phyloP scores from a whole-genome alignment of 2,113 vertebrate species.

The Rana temporaria region DNA sequence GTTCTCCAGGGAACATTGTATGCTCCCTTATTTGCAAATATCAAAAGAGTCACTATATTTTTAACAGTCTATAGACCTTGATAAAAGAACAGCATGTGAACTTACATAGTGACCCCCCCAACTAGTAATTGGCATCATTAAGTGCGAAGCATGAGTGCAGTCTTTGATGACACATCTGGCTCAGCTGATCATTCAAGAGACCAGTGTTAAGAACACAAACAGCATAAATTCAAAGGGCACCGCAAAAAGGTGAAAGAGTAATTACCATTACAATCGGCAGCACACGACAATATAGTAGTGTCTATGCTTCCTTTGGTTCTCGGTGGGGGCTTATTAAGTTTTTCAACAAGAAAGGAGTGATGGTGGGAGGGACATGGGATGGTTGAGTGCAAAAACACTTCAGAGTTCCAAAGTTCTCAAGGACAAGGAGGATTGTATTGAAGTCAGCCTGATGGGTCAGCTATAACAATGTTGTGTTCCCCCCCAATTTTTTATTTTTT shows the following conservation, averaged over 20 bases:
- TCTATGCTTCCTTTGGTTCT: conserved; percentile 27
- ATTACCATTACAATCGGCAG: conserved; percentile 54
- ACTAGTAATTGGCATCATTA: conserved; percentile 51
- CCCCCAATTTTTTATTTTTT: too few species aligned
- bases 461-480: background rate
- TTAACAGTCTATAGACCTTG: conserved; percentile 49
- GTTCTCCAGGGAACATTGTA: conserved; percentile 57
- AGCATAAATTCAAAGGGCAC: conserved; percentile 53
- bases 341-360: conserved; percentile 32
- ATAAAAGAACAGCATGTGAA: conserved; percentile 58
- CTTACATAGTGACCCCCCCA: conserved; percentile 59
- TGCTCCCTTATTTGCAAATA: conserved; percentile 66
- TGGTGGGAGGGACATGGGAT: conserved; percentile 30
- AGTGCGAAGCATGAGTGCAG: conserved; percentile 46
- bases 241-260: conserved; percentile 53
- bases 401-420: conserved; percentile 13
- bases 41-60: conserved; percentile 64
- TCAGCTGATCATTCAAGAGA: conserved; percentile 53
- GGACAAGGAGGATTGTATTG: conserved; percentile 17
- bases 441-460: conserved; percentile 2
- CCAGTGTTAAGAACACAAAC: conserved; percentile 52
- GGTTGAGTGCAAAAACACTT: conserved; percentile 26
- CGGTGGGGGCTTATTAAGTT: conserved; percentile 20
- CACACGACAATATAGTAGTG: conserved; percentile 52
- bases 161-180: conserved; percentile 59